A percentile compares a stretch with the other conserved stretches of the same genome.
phyloP scores from a whole-genome alignment of 2,888 invertebrate species.

The Eristalis pertinax region DNA sequence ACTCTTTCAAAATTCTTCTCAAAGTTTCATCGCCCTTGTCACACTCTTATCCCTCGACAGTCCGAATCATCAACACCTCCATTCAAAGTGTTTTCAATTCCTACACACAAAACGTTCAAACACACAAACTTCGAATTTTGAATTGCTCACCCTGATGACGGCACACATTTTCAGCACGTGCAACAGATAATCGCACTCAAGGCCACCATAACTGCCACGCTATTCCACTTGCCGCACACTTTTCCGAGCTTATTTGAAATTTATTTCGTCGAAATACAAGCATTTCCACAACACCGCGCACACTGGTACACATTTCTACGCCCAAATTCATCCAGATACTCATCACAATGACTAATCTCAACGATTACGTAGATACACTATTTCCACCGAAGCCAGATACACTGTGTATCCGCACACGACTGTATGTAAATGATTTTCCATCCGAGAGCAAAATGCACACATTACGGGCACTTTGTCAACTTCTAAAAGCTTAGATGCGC shows the following conservation, averaged over 20 bases:
- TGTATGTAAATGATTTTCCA: neutral
- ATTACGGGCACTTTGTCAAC: conserved; percentile 28
- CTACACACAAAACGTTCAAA: neutral
- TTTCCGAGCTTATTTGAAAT: conserved; percentile 10
- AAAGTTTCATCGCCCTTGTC: neutral
- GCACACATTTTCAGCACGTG: conserved; percentile 30
- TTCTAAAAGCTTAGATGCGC: conserved; percentile 28
- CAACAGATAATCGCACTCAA: conserved; percentile 29
- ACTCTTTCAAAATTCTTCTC: neutral
- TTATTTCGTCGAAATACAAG: neutral
- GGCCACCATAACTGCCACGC: conserved; percentile 34
- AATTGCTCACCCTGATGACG: conserved; percentile 36
- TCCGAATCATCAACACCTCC: neutral
- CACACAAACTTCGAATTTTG: conserved; percentile 10
- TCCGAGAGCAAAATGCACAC: conserved; percentile 4
- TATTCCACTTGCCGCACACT: conserved; percentile 26
- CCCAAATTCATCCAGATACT: neutral
- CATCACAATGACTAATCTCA: neutral
- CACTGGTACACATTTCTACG: neutral
- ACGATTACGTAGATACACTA: neutral
- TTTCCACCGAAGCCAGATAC: neutral
- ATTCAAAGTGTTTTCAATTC: neutral
- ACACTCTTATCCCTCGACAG: neutral
- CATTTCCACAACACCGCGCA: conserved; percentile 1
- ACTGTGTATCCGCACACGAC: too few relatives aligned